phyloP scores from a whole-genome alignment of 37 sponge, comb jelly and placozoan species.

The Chondrilla cf. caribensis region DNA sequence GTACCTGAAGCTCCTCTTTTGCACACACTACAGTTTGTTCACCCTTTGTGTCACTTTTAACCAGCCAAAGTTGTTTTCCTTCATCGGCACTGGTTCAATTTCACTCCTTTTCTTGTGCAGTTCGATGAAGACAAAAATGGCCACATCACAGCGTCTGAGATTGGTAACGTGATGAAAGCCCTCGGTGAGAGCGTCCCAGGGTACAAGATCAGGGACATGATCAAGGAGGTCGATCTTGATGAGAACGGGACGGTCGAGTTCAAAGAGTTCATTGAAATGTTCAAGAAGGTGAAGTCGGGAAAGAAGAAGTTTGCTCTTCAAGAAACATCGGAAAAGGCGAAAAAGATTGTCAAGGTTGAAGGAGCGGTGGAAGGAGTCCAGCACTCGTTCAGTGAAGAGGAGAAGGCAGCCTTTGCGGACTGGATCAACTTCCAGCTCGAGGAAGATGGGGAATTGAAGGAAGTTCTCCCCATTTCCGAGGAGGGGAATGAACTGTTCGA shows the following conservation, averaged over 20 bases:
- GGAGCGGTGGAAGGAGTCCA: slow-evolving; percentile 62
- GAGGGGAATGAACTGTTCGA: slow-evolving; percentile 77
- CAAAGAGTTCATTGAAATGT: slow-evolving; percentile 87
- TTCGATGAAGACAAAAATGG: slow-evolving; percentile 94
- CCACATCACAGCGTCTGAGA: slow-evolving; percentile 79
- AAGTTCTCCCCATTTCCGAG: slow-evolving; percentile 64
- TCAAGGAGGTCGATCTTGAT: slow-evolving; percentile 86
- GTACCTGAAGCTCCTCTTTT: too few relatives aligned
- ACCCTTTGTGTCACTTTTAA: too few relatives aligned
- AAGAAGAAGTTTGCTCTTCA: slow-evolving; percentile 60
- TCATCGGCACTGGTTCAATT: too few relatives aligned
- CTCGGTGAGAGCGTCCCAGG: slow-evolving; percentile 87
- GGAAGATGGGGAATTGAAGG: slow-evolving; percentile 64
- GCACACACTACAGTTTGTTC: too few relatives aligned
- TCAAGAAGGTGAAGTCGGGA: slow-evolving; percentile 45
- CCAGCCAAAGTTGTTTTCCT: too few relatives aligned
- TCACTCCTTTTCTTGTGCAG: slow-evolving; percentile 36
- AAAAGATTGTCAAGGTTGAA: slow-evolving; percentile 73
- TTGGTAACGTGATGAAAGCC: slow-evolving; percentile 75
- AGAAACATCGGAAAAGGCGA: slow-evolving; percentile 70
- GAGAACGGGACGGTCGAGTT: slow-evolving; percentile 91
- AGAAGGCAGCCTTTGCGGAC: slow-evolving; percentile 91
- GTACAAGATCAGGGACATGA: slow-evolving; percentile 93
- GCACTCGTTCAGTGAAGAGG: slow-evolving; percentile 93
- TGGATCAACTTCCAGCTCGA: slow-evolving; percentile 94